phyloP scores from a whole-genome alignment of 2,797 vertebrate genomes.

The Vipera latastei region DNA sequence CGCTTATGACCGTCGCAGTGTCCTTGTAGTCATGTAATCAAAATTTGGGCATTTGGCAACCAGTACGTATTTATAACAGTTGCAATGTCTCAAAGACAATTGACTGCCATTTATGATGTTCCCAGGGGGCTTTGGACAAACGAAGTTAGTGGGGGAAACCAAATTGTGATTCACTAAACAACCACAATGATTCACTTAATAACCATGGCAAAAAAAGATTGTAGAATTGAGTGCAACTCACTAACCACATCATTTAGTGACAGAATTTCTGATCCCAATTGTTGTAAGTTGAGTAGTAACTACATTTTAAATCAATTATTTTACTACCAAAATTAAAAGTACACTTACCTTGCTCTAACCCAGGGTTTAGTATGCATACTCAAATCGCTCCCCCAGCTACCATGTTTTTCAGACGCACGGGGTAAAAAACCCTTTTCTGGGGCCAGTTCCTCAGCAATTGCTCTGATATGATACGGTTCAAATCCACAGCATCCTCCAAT shows the following conservation, averaged over 20 bases:
- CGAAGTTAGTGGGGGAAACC: too few species aligned
- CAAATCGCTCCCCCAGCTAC: slow-evolving; percentile 82
- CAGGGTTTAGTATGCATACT: slow-evolving; percentile 94
- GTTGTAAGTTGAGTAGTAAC: background rate
- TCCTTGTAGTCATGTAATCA: too few species aligned
- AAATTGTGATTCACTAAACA: too few species aligned
- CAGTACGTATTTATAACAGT: too few species aligned
- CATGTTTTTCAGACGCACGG: slow-evolving; percentile 86
- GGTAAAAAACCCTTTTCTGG: slow-evolving; percentile 83
- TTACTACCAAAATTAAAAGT: slow-evolving; percentile 8
- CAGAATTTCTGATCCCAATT: background rate
- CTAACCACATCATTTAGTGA: background rate
- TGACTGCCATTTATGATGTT: too few species aligned
- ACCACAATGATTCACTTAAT: too few species aligned
- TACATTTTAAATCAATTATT: background rate
- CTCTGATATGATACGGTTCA: slow-evolving; percentile 89
- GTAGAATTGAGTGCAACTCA: background rate
- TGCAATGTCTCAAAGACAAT: too few species aligned
- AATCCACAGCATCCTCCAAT: slow-evolving; percentile 94
- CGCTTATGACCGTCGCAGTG: too few species aligned
- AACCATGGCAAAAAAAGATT: too few species aligned
- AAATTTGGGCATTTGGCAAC: too few species aligned
- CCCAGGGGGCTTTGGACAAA: too few species aligned
- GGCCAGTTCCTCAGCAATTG: slow-evolving; percentile 86
- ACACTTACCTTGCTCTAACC: slow-evolving; percentile 87